Evolutionary conservation across 2,797 vertebrate species (phyloP), one percentile per base, ranked within the genome.

Genomic region (Pipistrellus pygmaeus): DNA sequence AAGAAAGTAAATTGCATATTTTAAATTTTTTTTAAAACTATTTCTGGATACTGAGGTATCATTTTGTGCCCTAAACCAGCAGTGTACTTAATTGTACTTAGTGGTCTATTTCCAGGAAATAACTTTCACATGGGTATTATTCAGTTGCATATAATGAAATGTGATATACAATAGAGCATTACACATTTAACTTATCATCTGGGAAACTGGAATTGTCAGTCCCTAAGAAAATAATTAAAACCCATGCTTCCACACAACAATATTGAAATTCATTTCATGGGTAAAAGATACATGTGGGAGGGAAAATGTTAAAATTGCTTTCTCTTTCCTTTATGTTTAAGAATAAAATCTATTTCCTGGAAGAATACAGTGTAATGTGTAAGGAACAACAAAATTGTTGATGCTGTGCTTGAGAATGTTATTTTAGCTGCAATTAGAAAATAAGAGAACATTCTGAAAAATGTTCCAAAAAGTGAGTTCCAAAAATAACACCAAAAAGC

Each of bases 221-320:
- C 86, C 85, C 87, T 92, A 32, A 90, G 87, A 96, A 96, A 97
- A 95, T 91, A 95, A 95, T 96, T 95, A 95, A 92, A 86, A 85
- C 25, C 8, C 44, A 88, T 27, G 17, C 66, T 95, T 93, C 75
- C 57, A 93, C 13, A 86, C n/a, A 90, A 93, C 68, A 30, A 94
- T 92, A 92, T 55, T 86, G 23, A 92, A 97, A 96, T 88, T 80
- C 53, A 83, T 92, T 93, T 95, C 35, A 80, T 51, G 51, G 35
- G 21, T 75, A 92, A 88, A 95, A 95, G 46, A 88, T 57, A 76
- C 53, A 92, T 73, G 41, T 69, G 93, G 85, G 89, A 95, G 48
- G 38, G 75, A 38, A 30, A 87, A 53, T 85, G 51, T 77, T 72
- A 85, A 71, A 73, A 85, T 44, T 88, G n/a, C 32, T 85, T 95